Base-by-base conservation (phyloP, 2,888 invertebrate species). In the Oligia fasciuncula region DNA sequence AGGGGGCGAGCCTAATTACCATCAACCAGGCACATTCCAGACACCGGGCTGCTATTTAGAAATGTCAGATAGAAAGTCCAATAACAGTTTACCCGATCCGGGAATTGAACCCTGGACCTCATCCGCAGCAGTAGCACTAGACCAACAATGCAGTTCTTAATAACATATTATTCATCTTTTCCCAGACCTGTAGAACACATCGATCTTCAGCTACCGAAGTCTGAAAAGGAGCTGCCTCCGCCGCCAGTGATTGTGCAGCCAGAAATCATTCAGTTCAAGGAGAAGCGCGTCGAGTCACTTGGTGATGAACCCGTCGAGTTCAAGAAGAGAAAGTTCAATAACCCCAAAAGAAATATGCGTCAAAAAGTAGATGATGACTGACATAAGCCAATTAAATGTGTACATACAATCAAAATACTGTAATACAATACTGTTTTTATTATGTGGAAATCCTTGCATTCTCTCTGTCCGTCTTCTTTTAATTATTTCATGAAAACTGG, bases 191-290 rank as follows among this genome's bases (percentile, higher is more conserved):
- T 91, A 49, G 95, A 97, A 87, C 95, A 95, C 35, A 93, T 98
- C 2, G 98, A 98, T 94, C 97, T 98, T 69, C 98, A 98, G 90
- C 94, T 98, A 77, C 98, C 98, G 0, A 95, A 97, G 87, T 95
- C 95, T 68, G 94, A 96, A 35, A 96, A 95, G 79, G 92, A 93
- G 62, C 83, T 94, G 2, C 91, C 94, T 0, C 92, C 96, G 2
- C 97, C 97, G 5, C 95, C 96, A 0, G 97, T 97, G 0, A 93
- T 97, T 73, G 93, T 97, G 65, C 95, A 97, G 79, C 96, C 97
- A 0, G 93, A 96, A 66, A 95, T 93, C 71, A 88, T 95, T 5
- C 96, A 96, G 86, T 98, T 98, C 89, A 97, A 97, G 88, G 98
- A 98, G 90, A 98, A 97, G 91, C 97, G 96, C 0, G 94, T 98